Base-by-base conservation (phyloP, 2,888 invertebrate genomes). In the Euspilapteryx auroguttella region DNA sequence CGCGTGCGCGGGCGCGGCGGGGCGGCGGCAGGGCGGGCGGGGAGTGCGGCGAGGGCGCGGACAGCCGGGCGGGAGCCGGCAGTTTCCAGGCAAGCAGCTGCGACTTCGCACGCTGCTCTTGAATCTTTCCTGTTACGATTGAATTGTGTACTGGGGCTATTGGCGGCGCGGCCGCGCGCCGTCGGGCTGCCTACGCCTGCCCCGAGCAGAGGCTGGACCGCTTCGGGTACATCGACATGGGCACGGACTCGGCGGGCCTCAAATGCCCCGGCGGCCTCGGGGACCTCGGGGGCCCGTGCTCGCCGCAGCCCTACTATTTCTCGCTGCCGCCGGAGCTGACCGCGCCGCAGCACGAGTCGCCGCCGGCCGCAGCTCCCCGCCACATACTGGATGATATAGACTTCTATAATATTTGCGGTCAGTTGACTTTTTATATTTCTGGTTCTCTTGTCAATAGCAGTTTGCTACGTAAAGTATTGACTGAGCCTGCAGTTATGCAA, bases 161-260 rank as follows among this genome's bases (percentile, higher is more conserved):
- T n/a, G 17, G 17, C 17, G 5, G 17, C 8, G 34, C 34, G 46
- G 49, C 49, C 51, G 37, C 71, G 58, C 75, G 63, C 42, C 17
- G 17, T 55, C 63, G 64, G 49, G 53, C 35, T 37, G 45, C 34
- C 29, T 38, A 43, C 54, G 40, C 55, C 44, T 45, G 47, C 49
- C 47, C 55, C 30, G 38, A 42, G 30, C 56, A 39, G 25, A 56
- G 55, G 25, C 41, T 65, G 44, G 80, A 81, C 47, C 69, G 65
- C 27, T 76, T 79, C 61, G 80, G 80, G 3, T 80, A 80, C 37
- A 71, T 78, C 44, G 78, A 79, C 37, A 79, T 80, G 79, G 68
- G 62, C 38, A 50, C 55, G 34, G 45, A 58, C 28, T 38, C 30
- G 11, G 34, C n/a, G 28, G 5, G 21, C 28, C n/a, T 10, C 25